These are phyloP conservation scores for Pterois miles DNA, from an alignment of 2,797 vertebrate genomes.

Conservation along the genomic window DNA sequence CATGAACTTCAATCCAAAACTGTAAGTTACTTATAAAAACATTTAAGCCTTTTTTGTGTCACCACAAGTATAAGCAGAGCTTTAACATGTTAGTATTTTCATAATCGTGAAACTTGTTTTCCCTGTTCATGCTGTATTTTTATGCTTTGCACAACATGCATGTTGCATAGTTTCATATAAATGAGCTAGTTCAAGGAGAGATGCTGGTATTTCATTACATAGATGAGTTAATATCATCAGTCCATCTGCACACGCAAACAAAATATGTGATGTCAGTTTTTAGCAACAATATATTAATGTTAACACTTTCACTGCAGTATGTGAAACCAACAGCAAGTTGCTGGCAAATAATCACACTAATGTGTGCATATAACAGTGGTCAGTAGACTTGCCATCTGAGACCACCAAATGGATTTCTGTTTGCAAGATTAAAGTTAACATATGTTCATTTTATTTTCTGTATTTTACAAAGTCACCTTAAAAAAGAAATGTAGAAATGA, in stretches of 20 bases:
- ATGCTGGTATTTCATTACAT: no score
- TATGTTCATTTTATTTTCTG: no score
- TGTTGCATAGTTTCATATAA: background rate
- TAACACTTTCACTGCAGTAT: background rate
- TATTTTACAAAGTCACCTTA: no score
- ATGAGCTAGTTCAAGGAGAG: background rate
- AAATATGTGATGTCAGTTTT: background rate
- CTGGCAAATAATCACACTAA: no score
- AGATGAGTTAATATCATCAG: no score
- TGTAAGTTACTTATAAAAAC: constrained; percentile 66
- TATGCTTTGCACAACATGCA: background rate
- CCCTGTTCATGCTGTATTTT: background rate
- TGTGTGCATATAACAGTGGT: no score
- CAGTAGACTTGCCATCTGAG: no score
- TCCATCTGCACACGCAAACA: background rate
- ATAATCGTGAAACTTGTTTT: background rate
- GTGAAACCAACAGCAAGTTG: no score
- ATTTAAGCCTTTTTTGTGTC: background rate
- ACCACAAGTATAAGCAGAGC: background rate
- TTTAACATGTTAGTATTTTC: background rate
- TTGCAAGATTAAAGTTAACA: no score
- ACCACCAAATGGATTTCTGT: no score
- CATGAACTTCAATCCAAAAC: constrained; percentile 71
- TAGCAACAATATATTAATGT: background rate
- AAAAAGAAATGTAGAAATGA: no score